Evolutionary conservation across 2,797 vertebrate species (phyloP), one percentile per base, ranked within the genome.

Genomic region (Eurystomus glaucurus): DNA sequence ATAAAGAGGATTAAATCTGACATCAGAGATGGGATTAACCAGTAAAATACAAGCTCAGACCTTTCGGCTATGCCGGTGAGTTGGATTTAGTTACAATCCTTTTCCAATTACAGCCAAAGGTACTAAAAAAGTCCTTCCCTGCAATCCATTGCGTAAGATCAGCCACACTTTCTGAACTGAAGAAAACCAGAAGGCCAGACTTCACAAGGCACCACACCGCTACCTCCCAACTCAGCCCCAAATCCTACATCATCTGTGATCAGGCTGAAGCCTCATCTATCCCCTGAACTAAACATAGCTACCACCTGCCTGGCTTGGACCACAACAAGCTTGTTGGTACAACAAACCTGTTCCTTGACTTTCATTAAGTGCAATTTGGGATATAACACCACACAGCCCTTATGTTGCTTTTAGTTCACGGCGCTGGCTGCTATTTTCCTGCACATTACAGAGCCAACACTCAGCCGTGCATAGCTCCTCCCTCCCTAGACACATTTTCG

Each of bases 391-490:
- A 91, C 80, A 25, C 66, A 77, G 20, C 31, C 25, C 23, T 87
- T 66, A 8, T 1, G 0, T 23, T 89, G 75, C 85, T 65, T 93
- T 86, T 14, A 68, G 80, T 82, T 82, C 70, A 93, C 78, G 77
- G 48, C 33, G 55, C 16, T 60, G 78, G 11, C 77, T 39, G 65
- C 21, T 14, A 2, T 57, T 85, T 77, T 61, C 62, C 74, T 66
- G 52, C 58, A 23, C 11, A 5, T 28, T 4, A 54, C 25, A 58
- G 31, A 77, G 4, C 9, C 8, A 8, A 19, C 13, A 4, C 33
- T 19, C 20, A 29, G 35, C 14, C 31, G 29, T 0, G 1, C 0
- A 4, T 17, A 50, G 39, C 45, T 87, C 33, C 0, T 64, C 55
- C 43, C 55, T 46, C 14, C 54, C 54, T 52, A 9, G 33, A n/a